Base-by-base conservation (phyloP, 2,797 vertebrate genomes). In the Urosaurus nigricauda region DNA sequence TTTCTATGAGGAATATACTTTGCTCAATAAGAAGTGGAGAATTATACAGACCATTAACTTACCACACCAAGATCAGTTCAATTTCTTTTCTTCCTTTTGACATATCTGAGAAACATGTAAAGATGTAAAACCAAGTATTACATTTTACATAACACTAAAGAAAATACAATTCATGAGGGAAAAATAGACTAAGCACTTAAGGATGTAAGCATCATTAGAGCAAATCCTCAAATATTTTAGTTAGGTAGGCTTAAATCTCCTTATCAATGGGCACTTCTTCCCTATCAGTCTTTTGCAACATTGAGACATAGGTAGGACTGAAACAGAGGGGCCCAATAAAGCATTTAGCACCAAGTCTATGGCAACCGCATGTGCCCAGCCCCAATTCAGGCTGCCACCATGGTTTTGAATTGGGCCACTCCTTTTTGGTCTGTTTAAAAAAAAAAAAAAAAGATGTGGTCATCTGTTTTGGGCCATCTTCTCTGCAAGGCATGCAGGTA, bases 401-500 rank as follows among this genome's bases (percentile, higher is more conserved):
- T n/a, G n/a, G 43, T 43, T 5, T 43, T 43, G 43, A 43, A 43
- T 5, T 43, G 43, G 43, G 43, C 43, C 43, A 43, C 43, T 43
- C 43, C 43, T 43, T 43, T 43, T 43, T 43, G 43, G 43, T n/a
- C n/a, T n/a, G n/a, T n/a, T n/a, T n/a, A n/a, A n/a, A n/a, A n/a
- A n/a, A n/a, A n/a, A n/a, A n/a, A n/a, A n/a, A n/a, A n/a, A n/a
- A n/a, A n/a, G n/a, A n/a, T n/a, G n/a, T n/a, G n/a, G n/a, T n/a
- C n/a, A 43, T 43, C 43, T 43, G 43, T 43, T 43, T 43, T 43
- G 43, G 43, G 43, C 43, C 43, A 43, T 5, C 3, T 90, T 21
- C 82, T 88, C 81, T 75, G 91, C 89, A 93, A 84, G 6, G 84
- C 37, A 37, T 92, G 90, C 87, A 83, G 17, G 53, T 58, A 91